Conservation (phyloP, 2,797 vertebrate species). For the Scomberomorus guttatus region DNA sequence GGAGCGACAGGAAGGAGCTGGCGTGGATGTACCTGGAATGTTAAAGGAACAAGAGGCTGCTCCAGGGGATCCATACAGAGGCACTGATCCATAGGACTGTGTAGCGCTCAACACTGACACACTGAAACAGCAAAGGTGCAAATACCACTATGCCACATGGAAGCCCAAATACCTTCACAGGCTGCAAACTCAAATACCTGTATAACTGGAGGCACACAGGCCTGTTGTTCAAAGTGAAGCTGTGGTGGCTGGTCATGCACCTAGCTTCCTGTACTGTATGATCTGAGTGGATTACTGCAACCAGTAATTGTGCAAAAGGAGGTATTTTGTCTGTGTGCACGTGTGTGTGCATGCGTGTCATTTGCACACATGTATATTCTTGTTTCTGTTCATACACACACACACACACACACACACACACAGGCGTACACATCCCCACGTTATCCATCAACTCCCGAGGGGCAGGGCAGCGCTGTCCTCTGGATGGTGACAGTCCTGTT, state of each 20-base stretch:
- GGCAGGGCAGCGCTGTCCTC: slow-evolving; percentile 72
- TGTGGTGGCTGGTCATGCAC: slow-evolving; percentile 58
- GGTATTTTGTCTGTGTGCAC: slow-evolving; percentile 17
- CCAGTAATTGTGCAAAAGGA: slow-evolving; percentile 40
- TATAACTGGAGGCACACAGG: slow-evolving; percentile 71
- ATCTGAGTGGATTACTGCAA: slow-evolving; percentile 67
- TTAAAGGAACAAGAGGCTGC: slow-evolving; percentile 83
- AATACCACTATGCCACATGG: slow-evolving; percentile 79
- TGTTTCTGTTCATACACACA: slow-evolving; percentile 41
- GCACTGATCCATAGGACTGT: slow-evolving; percentile 81
- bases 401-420: slow-evolving; percentile 11
- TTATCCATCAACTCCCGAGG: slow-evolving; percentile 73
- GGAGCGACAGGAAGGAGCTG: slow-evolving; percentile 83
- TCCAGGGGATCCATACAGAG: slow-evolving; percentile 77
- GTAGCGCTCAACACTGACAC: slow-evolving; percentile 74
- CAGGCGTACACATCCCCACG: slow-evolving; percentile 37
- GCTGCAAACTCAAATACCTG: slow-evolving; percentile 79
- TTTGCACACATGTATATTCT: slow-evolving; percentile 50
- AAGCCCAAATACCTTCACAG: slow-evolving; percentile 75
- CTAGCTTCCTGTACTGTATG: slow-evolving; percentile 66
- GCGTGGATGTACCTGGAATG: slow-evolving; percentile 85
- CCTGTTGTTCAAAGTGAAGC: slow-evolving; percentile 49
- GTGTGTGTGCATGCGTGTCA: slow-evolving; percentile 31
- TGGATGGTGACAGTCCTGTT: slow-evolving; percentile 75
- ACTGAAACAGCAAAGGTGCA: slow-evolving; percentile 80